Evolutionary conservation across 2,888 invertebrate species (phyloP), one percentile per base, ranked within the genome.

Genomic region (Megaustenia siamemsis): DNA sequence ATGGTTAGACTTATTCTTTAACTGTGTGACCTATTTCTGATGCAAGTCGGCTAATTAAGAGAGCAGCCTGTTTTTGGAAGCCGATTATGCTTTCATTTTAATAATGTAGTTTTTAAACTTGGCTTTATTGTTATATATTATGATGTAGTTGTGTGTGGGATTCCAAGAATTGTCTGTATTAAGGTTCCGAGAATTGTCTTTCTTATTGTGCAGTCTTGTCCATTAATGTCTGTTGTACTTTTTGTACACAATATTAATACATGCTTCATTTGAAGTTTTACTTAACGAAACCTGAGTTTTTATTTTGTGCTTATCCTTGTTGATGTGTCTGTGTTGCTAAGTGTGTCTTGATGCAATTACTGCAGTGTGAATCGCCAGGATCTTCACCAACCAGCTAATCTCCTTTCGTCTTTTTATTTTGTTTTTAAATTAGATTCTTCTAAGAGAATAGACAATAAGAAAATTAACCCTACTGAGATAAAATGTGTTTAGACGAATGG

Each of bases 261-360:
- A 82, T 35, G 56, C 82, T 82, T 82, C 82, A 82, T 66, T 82
- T 66, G 82, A 82, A 82, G 82, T 82, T 82, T 82, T 82, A 80
- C n/a, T 45, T 45, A 80, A 80, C 60, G 69, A 32, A 18, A 45
- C 56, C 4, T 56, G 18, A 15, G 18, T 56, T 18, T 56, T 56
- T 10, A 24, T 15, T 18, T 56, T 56, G 18, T 49, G 18, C 49
- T 18, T 56, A n/a, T 56, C n/a, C 10, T 24, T n/a, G 18, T 4
- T 3, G n/a, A n/a, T 56, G 56, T 56, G 18, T 18, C n/a, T 10
- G 18, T 4, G 56, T 8, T n/a, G 18, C 10, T 18, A 56, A 4
- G 56, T 56, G 56, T 8, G 18, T 56, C 4, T 56, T 4, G 4
- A 24, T 56, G 4, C 8, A 24, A 18, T 56, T 56, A 4, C 15